Evolutionary conservation across 2,113 vertebrate genomes (phyloP).

Genomic region (Dasyprocta punctata): DNA sequence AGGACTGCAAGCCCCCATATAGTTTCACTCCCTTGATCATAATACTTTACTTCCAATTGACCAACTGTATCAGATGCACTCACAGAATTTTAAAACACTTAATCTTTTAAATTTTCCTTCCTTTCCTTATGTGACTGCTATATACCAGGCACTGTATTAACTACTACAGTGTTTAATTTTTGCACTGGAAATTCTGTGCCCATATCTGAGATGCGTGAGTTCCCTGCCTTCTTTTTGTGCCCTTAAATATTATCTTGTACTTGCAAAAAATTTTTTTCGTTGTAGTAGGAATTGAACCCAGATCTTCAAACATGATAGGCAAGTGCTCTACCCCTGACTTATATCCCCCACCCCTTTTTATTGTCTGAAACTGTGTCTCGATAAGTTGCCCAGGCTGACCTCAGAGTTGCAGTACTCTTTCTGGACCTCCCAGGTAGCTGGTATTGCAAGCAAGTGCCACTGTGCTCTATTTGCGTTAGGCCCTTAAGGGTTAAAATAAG

Average conservation of each 20-base stretch:
- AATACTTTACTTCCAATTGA: background rate
- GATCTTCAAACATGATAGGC: background rate
- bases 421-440: background rate
- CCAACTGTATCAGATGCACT: background rate
- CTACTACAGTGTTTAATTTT: background rate
- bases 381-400: background rate
- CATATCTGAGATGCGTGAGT: background rate
- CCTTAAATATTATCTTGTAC: background rate
- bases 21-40: background rate
- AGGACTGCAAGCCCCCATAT: rapidly evolving
- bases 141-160: background rate
- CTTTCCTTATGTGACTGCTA: background rate
- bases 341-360: background rate
- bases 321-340: background rate
- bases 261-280: background rate
- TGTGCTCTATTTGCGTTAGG: background rate
- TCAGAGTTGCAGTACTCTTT: background rate
- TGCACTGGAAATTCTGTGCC: background rate
- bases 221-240: background rate
- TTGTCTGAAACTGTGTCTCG: background rate
- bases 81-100: background rate
- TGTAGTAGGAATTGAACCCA: background rate
- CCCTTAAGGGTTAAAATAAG: background rate
- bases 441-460: background rate
- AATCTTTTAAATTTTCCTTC: background rate